A percentile compares a stretch with the other conserved stretches of the same genome.
These are phyloP conservation scores for Varanus komodoensis DNA, from an alignment of 2,113 vertebrate genomes.

Conservation along the genomic window DNA sequence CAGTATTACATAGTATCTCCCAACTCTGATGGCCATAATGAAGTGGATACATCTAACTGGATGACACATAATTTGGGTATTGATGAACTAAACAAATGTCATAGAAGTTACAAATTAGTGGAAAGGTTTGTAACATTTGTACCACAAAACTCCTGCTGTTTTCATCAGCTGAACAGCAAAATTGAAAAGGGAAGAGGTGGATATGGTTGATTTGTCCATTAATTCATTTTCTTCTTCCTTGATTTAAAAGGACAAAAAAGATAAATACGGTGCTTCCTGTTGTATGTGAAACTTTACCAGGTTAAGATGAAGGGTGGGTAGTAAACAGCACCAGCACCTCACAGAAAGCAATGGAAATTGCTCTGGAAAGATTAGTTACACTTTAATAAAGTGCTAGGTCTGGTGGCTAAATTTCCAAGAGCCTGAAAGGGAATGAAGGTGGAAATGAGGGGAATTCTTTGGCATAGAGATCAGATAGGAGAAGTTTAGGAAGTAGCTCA, in stretches of 20 bases:
- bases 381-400: conserved; percentile 56
- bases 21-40: not conserved
- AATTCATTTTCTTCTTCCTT: not conserved
- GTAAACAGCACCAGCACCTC: conserved; percentile 39
- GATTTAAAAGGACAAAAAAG: not conserved
- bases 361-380: conserved; percentile 62
- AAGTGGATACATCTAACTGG: not conserved
- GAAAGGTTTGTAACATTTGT: not conserved
- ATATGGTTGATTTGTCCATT: not conserved
- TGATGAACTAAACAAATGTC: not conserved
- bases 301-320: too few relatives aligned
- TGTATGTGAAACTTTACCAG: not conserved
- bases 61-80: not conserved
- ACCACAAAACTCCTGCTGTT: not conserved
- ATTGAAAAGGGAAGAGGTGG: not conserved
- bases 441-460: conserved; percentile 59
- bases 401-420: not conserved
- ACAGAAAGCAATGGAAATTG: conserved; percentile 59
- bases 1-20: not conserved
- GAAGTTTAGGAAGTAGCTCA: conserved; percentile 45
- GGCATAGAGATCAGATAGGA: conserved; percentile 26
- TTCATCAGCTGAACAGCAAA: not conserved
- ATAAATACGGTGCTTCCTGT: not conserved
- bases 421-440: conserved; percentile 52
- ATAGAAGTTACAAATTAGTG: not conserved